Evolutionary conservation across 2,797 vertebrate species (phyloP).

Genomic region (Orestias chungarensis): DNA sequence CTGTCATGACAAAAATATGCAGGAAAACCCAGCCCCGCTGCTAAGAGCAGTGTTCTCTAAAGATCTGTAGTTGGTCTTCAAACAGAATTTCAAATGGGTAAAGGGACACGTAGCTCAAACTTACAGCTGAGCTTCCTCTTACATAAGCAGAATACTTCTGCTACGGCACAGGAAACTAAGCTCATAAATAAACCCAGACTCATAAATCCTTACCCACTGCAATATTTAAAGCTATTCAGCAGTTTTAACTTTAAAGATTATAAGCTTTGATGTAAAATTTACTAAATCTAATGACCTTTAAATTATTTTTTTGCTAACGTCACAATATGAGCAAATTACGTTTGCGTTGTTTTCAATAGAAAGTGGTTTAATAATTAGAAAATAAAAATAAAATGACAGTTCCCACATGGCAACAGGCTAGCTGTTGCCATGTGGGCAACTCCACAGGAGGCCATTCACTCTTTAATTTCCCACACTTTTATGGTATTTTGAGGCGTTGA

Average conservation of each 20-base stretch:
- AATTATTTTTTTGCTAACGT: neutral
- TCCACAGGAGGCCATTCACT: neutral
- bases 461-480: neutral
- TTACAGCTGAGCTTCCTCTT: constrained; percentile 5
- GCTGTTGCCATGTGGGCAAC: too few species aligned
- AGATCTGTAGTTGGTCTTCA: constrained; percentile 5
- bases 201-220: constrained; percentile 6
- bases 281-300: neutral
- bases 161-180: constrained; percentile 3
- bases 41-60: neutral
- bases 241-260: neutral
- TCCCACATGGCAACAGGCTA: too few species aligned
- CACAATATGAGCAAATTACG: neutral
- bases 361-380: neutral
- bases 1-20: neutral
- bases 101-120: neutral
- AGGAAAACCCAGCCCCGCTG: neutral
- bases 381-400: neutral
- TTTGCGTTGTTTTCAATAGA: neutral
- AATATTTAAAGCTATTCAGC: constrained; percentile 17
- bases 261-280: neutral
- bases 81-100: constrained; percentile 11
- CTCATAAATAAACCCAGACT: constrained; percentile 24
- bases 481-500: neutral
- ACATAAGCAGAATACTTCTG: neutral